phyloP scores from a whole-genome alignment of 2,113 vertebrate species.

The Ciconia stormi region DNA sequence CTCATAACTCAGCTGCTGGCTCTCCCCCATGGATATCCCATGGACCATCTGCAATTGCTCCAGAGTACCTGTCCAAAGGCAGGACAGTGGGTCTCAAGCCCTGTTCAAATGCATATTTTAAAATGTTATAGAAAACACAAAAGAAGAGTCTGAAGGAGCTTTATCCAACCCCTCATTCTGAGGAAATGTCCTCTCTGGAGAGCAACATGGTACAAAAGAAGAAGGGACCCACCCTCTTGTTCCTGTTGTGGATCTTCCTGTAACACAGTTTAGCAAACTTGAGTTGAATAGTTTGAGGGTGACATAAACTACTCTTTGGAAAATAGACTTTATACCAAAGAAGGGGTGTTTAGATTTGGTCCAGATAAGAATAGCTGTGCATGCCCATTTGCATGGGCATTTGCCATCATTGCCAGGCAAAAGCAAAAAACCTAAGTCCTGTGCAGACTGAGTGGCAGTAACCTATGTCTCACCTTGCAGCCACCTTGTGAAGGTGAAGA shows the following conservation, averaged over 20 bases:
- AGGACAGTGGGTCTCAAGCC: not conserved
- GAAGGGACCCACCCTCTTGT: not conserved
- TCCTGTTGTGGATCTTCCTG: not conserved
- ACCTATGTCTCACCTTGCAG: not conserved
- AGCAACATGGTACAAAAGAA: not conserved
- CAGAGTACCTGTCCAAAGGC: not conserved
- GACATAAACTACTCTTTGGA: not conserved
- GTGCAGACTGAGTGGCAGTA: not conserved
- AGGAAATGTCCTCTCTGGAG: not conserved
- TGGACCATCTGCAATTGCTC: not conserved
- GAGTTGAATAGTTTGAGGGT: not conserved
- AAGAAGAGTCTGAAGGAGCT: not conserved
- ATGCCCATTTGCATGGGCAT: not conserved
- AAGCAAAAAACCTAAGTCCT: not conserved
- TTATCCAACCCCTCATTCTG: not conserved
- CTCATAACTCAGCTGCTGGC: not conserved
- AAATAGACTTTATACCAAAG: constrained; percentile 6
- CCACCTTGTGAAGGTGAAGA: not conserved
- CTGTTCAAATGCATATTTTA: not conserved
- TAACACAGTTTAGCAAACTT: not conserved
- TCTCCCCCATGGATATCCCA: not conserved
- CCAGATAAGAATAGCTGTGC: not conserved
- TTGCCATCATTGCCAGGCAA: not conserved
- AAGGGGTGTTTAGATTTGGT: not conserved
- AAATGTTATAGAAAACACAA: not conserved